These are phyloP conservation scores for Herpetotheres cachinnans DNA, from an alignment of 2,113 vertebrate genomes.

Conservation along the genomic window DNA sequence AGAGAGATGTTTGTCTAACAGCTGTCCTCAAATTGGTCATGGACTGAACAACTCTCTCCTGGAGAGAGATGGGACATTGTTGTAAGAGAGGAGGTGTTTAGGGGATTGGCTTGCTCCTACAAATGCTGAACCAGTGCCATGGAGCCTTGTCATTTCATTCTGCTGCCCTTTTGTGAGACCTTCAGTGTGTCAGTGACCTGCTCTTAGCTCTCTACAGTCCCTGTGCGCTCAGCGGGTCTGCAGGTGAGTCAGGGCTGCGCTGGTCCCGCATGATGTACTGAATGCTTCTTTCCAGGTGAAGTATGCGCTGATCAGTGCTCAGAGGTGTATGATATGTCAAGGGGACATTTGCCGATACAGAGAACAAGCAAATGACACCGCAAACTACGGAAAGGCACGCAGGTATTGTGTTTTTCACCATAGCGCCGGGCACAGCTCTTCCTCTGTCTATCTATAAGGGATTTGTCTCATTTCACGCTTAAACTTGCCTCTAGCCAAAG, in stretches of 20 bases:
- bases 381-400: slow-evolving; percentile 97
- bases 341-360: slow-evolving; percentile 96
- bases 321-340: slow-evolving; percentile 96
- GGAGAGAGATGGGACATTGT: not conserved
- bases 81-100: not conserved
- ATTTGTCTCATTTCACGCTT: not conserved
- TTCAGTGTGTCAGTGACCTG: not conserved
- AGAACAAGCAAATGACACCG: slow-evolving; percentile 93
- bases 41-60: not conserved
- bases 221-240: not conserved
- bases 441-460: not conserved
- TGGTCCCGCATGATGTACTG: not conserved
- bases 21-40: not conserved
- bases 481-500: not conserved
- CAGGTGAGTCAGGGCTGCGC: not conserved
- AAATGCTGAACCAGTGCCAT: not conserved
- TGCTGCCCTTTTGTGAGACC: not conserved
- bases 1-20: not conserved
- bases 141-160: not conserved
- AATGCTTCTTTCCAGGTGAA: slow-evolving; percentile 83
- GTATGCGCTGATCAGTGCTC: slow-evolving; percentile 96
- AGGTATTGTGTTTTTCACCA: slow-evolving; percentile 75
- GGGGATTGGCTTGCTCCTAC: not conserved
- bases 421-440: not conserved
- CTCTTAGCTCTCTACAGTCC: not conserved